These are phyloP conservation scores for Orchesella flavescens DNA, from an alignment of 2,888 invertebrate genomes.

Conservation along the genomic window DNA sequence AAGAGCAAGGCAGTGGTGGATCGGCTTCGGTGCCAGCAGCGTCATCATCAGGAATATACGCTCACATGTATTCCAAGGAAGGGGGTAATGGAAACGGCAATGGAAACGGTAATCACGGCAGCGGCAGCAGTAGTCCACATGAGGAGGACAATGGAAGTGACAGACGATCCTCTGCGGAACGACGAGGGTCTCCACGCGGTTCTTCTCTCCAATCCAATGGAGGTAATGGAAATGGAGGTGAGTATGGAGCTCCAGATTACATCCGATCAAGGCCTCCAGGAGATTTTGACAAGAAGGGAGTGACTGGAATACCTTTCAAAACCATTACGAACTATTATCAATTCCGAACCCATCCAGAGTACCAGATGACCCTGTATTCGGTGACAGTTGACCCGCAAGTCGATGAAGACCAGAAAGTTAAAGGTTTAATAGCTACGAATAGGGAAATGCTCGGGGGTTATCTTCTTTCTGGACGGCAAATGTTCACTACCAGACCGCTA, in stretches of 20 bases:
- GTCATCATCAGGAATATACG: no score
- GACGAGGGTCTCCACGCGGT: slow-evolving; percentile 1
- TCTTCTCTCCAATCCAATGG: not conserved
- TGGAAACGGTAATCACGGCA: slow-evolving; percentile 10
- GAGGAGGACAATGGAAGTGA: not conserved
- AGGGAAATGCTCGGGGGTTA: slow-evolving; percentile 13
- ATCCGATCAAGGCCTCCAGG: not conserved
- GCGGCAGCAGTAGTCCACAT: not conserved
- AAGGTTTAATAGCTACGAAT: not conserved
- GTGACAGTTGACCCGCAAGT: slow-evolving; percentile 45
- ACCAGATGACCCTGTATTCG: slow-evolving; percentile 23
- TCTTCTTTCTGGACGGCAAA: not conserved
- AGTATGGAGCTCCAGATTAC: slow-evolving; percentile 5
- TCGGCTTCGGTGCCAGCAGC: no score
- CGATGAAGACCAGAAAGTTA: slow-evolving; percentile 2
- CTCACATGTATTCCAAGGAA: no score
- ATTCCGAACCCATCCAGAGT: not conserved
- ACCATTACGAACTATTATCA: slow-evolving; percentile 44
- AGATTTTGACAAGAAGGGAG: slow-evolving; percentile 31
- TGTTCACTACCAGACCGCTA: slow-evolving; percentile 33
- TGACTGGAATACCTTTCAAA: not conserved
- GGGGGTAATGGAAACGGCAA: not conserved
- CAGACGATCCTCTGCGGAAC: not conserved
- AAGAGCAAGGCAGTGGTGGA: no score
- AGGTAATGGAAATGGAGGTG: not conserved